Conservation (phyloP, 2,888 invertebrate species). For the Eristalis arbustorum region DNA sequence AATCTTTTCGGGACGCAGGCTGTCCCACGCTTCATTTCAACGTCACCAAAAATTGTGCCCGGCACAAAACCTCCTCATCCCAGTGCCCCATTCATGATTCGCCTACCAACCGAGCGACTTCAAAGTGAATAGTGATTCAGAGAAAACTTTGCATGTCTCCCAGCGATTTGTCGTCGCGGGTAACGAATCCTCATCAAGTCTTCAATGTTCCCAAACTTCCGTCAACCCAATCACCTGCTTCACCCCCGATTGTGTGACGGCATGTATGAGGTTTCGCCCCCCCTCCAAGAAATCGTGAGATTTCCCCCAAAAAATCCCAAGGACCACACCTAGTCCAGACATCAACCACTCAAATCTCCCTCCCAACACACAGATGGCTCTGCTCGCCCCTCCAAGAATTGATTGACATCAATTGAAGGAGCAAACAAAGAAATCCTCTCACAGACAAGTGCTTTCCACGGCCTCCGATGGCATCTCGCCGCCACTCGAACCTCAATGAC, state of each 20-base stretch:
- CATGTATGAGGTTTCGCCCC: too few species aligned
- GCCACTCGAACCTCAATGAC: constrained; percentile 54
- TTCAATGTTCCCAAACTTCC: neutral
- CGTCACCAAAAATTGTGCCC: too few species aligned
- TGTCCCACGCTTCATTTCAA: too few species aligned
- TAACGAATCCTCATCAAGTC: neutral
- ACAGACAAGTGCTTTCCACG: constrained; percentile 43
- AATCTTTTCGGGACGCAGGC: too few species aligned
- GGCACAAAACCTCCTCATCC: too few species aligned
- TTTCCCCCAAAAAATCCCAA: neutral
- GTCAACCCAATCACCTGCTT: neutral
- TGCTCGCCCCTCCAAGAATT: constrained; percentile 12
- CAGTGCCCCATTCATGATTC: too few species aligned
- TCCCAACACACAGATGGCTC: neutral
- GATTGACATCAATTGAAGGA: neutral
- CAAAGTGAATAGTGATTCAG: neutral
- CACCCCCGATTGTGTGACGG: neutral
- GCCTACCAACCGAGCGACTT: neutral
- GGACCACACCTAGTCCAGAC: neutral
- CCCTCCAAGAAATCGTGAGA: neutral
- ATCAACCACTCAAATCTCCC: neutral
- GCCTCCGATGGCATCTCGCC: too few species aligned
- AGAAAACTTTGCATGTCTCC: neutral
- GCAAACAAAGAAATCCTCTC: constrained; percentile 50
- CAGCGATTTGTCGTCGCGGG: neutral